These are phyloP conservation scores for Apodemus speciosus DNA, from an alignment of 2,113 vertebrate genomes.

Conservation along the genomic window DNA sequence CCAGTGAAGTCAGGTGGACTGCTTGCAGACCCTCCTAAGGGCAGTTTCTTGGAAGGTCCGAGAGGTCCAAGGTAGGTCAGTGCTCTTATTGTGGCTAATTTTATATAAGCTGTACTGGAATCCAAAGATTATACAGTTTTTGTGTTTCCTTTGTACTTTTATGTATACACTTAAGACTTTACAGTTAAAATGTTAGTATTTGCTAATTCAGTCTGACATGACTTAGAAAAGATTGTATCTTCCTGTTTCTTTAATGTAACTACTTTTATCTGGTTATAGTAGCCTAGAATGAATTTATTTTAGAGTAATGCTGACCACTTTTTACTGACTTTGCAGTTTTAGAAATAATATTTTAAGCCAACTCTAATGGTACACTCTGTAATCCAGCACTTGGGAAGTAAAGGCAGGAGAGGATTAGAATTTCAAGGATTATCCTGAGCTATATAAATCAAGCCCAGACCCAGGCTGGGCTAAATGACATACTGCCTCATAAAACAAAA, in stretches of 20 bases:
- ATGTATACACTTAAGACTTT: slow-evolving; percentile 7
- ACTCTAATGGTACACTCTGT: background rate
- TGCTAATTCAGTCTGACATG: background rate
- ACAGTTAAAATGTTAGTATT: slow-evolving; percentile 29
- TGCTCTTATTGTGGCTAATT: background rate
- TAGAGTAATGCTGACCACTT: slow-evolving; percentile 27
- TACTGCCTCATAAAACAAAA: background rate
- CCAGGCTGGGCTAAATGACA: background rate
- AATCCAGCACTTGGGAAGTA: background rate
- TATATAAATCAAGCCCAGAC: background rate
- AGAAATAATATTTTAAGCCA: slow-evolving; percentile 11
- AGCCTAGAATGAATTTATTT: slow-evolving; percentile 45
- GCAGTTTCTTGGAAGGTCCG: slow-evolving; percentile 87
- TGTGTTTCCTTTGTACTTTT: slow-evolving; percentile 48
- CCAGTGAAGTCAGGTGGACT: slow-evolving; percentile 84
- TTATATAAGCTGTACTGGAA: background rate
- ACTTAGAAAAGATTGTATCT: slow-evolving; percentile 34
- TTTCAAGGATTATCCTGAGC: background rate
- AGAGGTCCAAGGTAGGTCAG: slow-evolving; percentile 89
- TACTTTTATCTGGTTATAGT: slow-evolving; percentile 36
- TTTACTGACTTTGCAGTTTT: slow-evolving; percentile 42
- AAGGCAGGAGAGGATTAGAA: background rate
- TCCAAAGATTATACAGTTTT: slow-evolving; percentile 35
- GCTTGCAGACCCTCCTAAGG: slow-evolving; percentile 86
- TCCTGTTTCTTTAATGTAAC: slow-evolving; percentile 19